phyloP scores from a whole-genome alignment of 2,888 invertebrate genomes.

The Rosalia funebris region DNA sequence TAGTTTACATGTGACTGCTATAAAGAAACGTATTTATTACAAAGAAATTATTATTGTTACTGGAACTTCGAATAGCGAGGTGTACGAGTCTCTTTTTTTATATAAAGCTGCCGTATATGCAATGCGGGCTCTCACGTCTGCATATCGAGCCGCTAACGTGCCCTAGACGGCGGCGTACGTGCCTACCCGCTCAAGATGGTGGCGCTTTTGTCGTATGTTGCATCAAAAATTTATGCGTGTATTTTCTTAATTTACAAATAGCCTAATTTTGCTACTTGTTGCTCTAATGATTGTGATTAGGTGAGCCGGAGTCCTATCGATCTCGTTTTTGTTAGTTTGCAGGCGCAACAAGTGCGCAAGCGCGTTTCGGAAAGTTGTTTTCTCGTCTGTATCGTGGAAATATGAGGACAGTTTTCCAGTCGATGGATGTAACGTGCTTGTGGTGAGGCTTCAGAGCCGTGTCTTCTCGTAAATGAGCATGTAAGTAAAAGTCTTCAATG shows the following conservation, averaged over 20 bases:
- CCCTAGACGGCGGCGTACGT: too few species aligned
- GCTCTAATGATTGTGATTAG: conserved; percentile 46
- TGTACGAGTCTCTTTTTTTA: too few species aligned
- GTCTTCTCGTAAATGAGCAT: conserved; percentile 28
- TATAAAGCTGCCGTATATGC: too few species aligned
- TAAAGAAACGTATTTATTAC: too few species aligned
- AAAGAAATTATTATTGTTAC: too few species aligned
- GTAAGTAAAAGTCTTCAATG: conserved; percentile 19
- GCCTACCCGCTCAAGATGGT: too few species aligned
- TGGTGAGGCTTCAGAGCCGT: conserved; percentile 21
- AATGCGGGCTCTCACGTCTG: too few species aligned
- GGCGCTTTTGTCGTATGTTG: too few species aligned
- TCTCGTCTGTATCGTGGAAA: conserved; percentile 45
- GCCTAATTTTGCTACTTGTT: conserved; percentile 42
- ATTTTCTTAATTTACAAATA: not conserved
- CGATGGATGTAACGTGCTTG: conserved; percentile 30
- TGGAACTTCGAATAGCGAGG: too few species aligned
- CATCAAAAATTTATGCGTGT: not conserved
- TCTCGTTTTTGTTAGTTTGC: conserved; percentile 49
- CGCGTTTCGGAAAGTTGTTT: conserved; percentile 45
- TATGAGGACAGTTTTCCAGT: conserved; percentile 47
- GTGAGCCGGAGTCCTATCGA: conserved; percentile 50
- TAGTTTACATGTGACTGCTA: too few species aligned
- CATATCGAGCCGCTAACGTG: too few species aligned
- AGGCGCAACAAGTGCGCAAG: conserved; percentile 54